phyloP scores from a whole-genome alignment of 2,113 vertebrate species.

The Channa maculata region DNA sequence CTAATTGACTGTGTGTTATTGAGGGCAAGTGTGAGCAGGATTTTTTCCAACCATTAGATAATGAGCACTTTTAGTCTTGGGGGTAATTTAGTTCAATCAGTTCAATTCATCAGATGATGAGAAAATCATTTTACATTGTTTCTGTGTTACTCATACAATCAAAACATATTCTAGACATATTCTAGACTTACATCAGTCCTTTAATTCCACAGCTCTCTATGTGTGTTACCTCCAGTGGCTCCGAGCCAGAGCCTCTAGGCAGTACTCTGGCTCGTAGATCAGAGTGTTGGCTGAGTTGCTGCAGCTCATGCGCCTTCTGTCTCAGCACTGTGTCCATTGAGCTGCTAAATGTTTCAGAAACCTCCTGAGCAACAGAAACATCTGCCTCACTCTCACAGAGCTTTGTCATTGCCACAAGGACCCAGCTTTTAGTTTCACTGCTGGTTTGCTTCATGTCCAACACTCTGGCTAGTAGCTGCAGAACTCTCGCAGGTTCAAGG shows the following conservation, averaged over 20 bases:
- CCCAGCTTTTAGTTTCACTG: constrained; percentile 92
- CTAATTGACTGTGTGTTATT: background rate
- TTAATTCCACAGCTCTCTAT: background rate
- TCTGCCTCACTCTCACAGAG: constrained; percentile 76
- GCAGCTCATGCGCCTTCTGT: constrained; percentile 91
- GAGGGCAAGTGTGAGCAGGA: constrained; percentile 28
- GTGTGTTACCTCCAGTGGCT: constrained; percentile 69
- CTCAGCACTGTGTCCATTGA: constrained; percentile 91
- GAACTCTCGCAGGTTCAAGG: constrained; percentile 81
- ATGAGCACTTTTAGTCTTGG: background rate
- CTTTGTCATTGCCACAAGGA: constrained; percentile 91
- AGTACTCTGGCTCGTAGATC: constrained; percentile 84
- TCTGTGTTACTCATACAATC: background rate
- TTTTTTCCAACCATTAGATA: background rate
- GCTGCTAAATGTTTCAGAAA: constrained; percentile 83
- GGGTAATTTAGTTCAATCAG: no score
- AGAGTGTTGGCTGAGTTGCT: constrained; percentile 85
- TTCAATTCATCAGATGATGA: background rate
- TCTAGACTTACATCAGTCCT: background rate
- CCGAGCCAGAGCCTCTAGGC: constrained; percentile 76
- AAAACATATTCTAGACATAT: background rate
- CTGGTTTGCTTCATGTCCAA: constrained; percentile 84
- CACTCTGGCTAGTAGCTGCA: constrained; percentile 84
- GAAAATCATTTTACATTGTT: background rate
- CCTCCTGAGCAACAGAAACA: constrained; percentile 74